Evolutionary conservation across 1,140 invertebrate species (phyloP).

Genomic region (Drosophila trapezifrons): DNA sequence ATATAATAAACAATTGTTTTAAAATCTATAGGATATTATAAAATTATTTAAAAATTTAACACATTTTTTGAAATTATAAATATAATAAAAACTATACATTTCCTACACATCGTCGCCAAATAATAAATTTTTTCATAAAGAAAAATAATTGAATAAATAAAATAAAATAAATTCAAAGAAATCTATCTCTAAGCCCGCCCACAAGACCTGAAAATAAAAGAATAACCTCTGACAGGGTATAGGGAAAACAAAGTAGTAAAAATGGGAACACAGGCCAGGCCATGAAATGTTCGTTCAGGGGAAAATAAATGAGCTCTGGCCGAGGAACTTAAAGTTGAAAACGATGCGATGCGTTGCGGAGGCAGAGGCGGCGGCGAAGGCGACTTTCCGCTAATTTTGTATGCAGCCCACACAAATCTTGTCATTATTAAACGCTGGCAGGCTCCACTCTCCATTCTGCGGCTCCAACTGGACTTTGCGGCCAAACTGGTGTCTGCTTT

Average conservation of each 20-base stretch:
- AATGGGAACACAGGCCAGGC: slow-evolving; percentile 17
- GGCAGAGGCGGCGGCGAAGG: slow-evolving; percentile 4
- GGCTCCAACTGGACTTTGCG: slow-evolving; percentile 21
- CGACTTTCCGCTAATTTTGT: slow-evolving; percentile 62
- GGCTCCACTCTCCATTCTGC: slow-evolving; percentile 11
- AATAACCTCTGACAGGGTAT: slow-evolving; percentile 6
- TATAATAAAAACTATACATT: too few species aligned
- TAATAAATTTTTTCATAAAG: too few species aligned
- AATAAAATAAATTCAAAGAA: neutral
- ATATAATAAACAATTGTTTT: too few species aligned
- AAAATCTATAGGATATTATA: too few species aligned
- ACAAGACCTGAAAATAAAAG: neutral
- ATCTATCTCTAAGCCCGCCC: neutral
- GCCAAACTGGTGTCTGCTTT: slow-evolving; percentile 46
- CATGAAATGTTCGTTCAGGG: slow-evolving; percentile 36
- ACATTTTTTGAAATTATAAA: too few species aligned
- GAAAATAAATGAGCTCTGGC: slow-evolving; percentile 67
- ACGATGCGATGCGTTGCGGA: slow-evolving; percentile 16
- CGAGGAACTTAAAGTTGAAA: slow-evolving; percentile 39
- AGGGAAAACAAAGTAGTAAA: slow-evolving; percentile 18
- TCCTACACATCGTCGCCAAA: too few species aligned
- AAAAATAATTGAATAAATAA: neutral
- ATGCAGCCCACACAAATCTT: slow-evolving; percentile 76
- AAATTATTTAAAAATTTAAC: too few species aligned
- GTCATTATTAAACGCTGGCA: slow-evolving; percentile 68